phyloP scores from a whole-genome alignment of 2,797 vertebrate genomes.

The Echiichthys vipera region DNA sequence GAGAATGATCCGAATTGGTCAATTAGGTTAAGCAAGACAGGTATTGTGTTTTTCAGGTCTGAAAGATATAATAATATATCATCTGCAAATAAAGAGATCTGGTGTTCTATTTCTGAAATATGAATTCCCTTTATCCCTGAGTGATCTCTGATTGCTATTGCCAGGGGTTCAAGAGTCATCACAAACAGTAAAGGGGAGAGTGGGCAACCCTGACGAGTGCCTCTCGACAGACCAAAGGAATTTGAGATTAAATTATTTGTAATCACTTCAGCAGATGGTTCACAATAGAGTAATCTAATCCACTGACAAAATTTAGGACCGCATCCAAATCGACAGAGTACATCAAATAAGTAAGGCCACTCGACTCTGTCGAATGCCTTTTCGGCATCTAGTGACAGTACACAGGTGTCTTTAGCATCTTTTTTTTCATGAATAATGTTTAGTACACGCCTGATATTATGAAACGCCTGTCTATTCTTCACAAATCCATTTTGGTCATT shows the following conservation, averaged over 20 bases:
- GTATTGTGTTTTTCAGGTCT: not conserved
- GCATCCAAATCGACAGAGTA: not conserved
- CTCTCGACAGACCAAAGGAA: too few relatives aligned
- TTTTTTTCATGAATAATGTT: not conserved
- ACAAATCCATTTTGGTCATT: not conserved
- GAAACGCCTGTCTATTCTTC: not conserved
- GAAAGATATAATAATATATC: too few relatives aligned
- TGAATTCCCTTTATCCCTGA: not conserved
- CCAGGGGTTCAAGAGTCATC: not conserved
- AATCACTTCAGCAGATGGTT: not conserved
- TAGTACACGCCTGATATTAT: not conserved
- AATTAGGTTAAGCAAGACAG: not conserved
- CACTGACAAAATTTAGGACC: too few relatives aligned
- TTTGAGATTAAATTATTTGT: not conserved
- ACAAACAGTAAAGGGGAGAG: not conserved
- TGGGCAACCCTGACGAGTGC: too few relatives aligned
- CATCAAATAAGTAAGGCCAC: too few relatives aligned
- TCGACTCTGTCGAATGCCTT: not conserved
- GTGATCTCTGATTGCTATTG: not conserved
- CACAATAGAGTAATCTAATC: too few relatives aligned
- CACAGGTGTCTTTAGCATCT: not conserved
- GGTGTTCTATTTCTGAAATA: too few relatives aligned
- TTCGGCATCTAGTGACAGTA: not conserved
- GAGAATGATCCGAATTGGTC: not conserved
- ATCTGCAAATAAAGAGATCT: too few relatives aligned